A percentile compares a stretch with the other conserved stretches of the same genome.
These are phyloP conservation scores for Galaxea fascicularis DNA, from an alignment of 92 coral and sea anemone species.

Conservation along the genomic window DNA sequence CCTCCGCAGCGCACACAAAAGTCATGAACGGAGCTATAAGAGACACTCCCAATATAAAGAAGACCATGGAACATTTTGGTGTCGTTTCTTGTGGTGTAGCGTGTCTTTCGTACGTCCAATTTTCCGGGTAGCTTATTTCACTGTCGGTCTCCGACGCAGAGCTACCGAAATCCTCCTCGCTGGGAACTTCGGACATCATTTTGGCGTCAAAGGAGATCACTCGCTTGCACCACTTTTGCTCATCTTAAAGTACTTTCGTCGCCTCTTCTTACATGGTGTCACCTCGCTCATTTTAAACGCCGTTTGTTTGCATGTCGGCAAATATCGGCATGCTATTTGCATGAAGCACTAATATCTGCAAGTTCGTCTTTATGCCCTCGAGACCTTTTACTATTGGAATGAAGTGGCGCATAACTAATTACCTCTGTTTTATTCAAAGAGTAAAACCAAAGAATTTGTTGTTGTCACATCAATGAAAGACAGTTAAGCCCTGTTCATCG, in stretches of 20 bases:
- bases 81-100: background rate
- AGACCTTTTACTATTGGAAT: conserved; percentile 5
- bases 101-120: background rate
- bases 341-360: background rate
- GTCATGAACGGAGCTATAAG: conserved; percentile 66
- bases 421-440: background rate
- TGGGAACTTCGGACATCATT: conserved; percentile 39
- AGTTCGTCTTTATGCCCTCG: conserved; percentile 7
- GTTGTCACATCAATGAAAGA: background rate
- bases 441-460: background rate
- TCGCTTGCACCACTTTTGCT: conserved; percentile 3
- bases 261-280: background rate
- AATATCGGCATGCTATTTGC: conserved; percentile 8
- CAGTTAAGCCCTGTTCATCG: no score
- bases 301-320: background rate
- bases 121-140: background rate
- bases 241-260: background rate
- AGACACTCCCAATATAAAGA: conserved; percentile 71
- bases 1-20: conserved; percentile 78
- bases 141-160: conserved; percentile 29
- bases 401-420: conserved; percentile 22
- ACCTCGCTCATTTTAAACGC: background rate
- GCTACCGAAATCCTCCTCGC: conserved; percentile 35
- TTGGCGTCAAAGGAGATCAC: background rate
- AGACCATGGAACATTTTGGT: conserved; percentile 33